These are phyloP conservation scores for Alviniconcha strummeri DNA, from an alignment of 2,888 invertebrate species.

Conservation along the genomic window DNA sequence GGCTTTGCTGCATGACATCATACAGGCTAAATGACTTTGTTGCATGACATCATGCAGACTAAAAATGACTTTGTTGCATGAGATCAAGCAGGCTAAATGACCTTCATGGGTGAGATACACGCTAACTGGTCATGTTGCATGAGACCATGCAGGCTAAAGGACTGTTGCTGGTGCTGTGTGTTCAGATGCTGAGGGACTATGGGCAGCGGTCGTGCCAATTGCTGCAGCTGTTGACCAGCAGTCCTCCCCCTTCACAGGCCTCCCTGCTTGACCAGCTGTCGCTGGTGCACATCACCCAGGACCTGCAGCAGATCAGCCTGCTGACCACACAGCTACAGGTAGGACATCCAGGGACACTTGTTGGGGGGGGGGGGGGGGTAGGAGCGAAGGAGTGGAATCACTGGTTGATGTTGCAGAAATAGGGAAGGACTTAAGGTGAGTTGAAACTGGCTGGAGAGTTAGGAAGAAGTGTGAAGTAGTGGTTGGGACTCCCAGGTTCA, in stretches of 20 bases:
- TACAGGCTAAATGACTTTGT: too few relatives aligned
- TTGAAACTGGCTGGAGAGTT: neutral
- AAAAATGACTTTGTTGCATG: too few relatives aligned
- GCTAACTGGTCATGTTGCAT: too few relatives aligned
- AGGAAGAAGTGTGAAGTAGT: neutral
- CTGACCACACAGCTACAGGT: slow-evolving; percentile 62
- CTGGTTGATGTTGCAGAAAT: neutral
- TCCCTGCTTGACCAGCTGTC: slow-evolving; percentile 40
- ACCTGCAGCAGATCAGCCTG: slow-evolving; percentile 48
- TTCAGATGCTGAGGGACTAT: slow-evolving; percentile 64
- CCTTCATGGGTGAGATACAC: too few relatives aligned
- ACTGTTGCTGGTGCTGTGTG: too few relatives aligned
- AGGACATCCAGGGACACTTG: neutral
- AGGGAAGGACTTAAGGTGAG: too few relatives aligned
- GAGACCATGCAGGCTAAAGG: too few relatives aligned
- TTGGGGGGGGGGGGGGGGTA: neutral
- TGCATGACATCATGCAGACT: too few relatives aligned
- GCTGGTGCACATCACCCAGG: slow-evolving; percentile 36
- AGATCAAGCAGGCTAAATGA: too few relatives aligned
- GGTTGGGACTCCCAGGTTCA: neutral
- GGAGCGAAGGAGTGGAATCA: neutral
- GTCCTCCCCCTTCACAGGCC: slow-evolving; percentile 30
- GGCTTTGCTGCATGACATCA: too few relatives aligned
- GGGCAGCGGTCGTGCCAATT: slow-evolving; percentile 56
- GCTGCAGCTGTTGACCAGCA: slow-evolving; percentile 50